Base-by-base conservation (phyloP, 2,888 invertebrate genomes). In the Lasioglossum oenotherae region DNA sequence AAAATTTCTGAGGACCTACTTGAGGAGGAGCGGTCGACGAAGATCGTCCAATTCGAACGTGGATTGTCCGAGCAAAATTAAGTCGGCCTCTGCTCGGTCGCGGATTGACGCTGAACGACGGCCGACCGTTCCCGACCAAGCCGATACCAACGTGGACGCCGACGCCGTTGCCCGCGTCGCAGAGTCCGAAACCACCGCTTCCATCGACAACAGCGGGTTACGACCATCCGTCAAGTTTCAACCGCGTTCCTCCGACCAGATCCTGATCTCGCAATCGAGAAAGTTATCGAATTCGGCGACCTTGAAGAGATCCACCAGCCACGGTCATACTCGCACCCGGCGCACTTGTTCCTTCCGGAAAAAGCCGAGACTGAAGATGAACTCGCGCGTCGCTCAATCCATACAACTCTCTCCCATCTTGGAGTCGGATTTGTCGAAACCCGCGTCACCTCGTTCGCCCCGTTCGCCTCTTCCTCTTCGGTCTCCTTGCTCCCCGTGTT, bases 361-460 rank as follows among this genome's bases (percentile, higher is more conserved):
- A 74, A 88, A 94, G 76, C 93, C 94, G 0, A 92, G 93, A 49
- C 93, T 94, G 80, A 95, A 94, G 80, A 91, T 94, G 80, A 93
- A 93, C 27, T 92, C 93, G 14, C 94, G 94, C 57, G 86, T 94
- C 2, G 92, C 95, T 3, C 95, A 95, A 76, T 94, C 95, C 10
- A 95, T 95, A 12, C 95, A 95, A 57, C 94, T 97, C 82, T 97
- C 97, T 80, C 97, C 97, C 49, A 97, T 97, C 80, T 96, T 97
- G 84, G 97, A 97, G 92, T 97, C 97, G 73, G 97, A 97, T 49
- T 95, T 97, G 31, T 97, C 97, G 74, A 97, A 97, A 95, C 97
- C 97, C 2, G 96, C 97, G 27, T 97, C 97, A 81, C 97, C 97
- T 91, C 93, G 95, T 92, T 94, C 93, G 85, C 94, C 92, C 1